Conservation (phyloP, 2,888 invertebrate species). For the Dolichopus griseipennis region DNA sequence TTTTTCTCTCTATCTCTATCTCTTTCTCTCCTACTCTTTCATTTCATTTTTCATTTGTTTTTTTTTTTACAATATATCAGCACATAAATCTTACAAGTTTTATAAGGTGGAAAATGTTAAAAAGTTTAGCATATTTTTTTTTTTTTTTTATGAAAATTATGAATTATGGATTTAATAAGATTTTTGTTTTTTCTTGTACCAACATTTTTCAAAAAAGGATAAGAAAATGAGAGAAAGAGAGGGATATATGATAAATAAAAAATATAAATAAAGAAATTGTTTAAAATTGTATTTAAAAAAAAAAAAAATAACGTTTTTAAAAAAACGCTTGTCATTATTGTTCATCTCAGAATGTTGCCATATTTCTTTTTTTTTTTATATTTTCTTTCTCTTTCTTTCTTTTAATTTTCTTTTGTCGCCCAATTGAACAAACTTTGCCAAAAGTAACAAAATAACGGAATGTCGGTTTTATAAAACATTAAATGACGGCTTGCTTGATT, state of each 20-base stretch:
- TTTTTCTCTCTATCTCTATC: no score
- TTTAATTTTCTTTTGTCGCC: no score
- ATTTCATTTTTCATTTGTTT: not conserved
- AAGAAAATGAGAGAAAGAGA: no score
- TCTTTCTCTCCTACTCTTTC: no score
- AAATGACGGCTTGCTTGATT: no score
- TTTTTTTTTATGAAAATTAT: conserved; percentile 3
- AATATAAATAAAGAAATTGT: not conserved
- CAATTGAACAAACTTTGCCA: no score
- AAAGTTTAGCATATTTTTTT: conserved; percentile 1
- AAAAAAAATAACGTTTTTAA: not conserved
- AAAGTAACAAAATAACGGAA: no score
- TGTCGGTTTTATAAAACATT: no score
- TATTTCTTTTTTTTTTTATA: no score
- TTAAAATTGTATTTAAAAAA: not conserved
- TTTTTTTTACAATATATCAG: not conserved
- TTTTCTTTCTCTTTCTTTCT: not conserved
- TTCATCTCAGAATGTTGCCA: no score
- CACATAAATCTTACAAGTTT: conserved; percentile 4
- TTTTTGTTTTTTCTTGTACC: not conserved
- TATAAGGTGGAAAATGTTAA: conserved; percentile 6
- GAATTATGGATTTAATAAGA: conserved; percentile 6
- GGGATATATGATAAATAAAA: no score
- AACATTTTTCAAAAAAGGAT: no score
- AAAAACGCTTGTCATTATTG: not conserved